Base-by-base conservation (phyloP, 2,888 invertebrate species). In the Napeogenes inachia region DNA sequence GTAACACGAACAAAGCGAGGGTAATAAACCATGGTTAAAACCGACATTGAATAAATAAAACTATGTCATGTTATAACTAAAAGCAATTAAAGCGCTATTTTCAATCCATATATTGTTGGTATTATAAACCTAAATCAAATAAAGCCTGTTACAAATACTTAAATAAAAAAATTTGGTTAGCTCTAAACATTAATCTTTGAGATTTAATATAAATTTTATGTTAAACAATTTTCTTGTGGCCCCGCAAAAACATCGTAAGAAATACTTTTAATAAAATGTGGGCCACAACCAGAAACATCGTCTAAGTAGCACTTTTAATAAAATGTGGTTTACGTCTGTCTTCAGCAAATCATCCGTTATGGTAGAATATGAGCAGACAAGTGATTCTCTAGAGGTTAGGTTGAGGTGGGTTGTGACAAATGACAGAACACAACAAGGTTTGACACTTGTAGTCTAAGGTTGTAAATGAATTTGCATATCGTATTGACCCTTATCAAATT, bases 11-110 rank as follows among this genome's bases (percentile, higher is more conserved):
- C 84, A 80, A 81, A 80, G 77, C 77, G 78, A 73, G 79, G 75
- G 79, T 79, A 82, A 84, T 85, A 85, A 85, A 84, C 79, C 76
- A 75, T 72, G 75, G 80, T 42, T 42, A 42, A 42, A 42, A 42
- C 42, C 8, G 8, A 42, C 42, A 12, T 10, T 42, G 10, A 12
- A 42, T 42, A 42, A 42, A 42, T 42, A 42, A 10, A 42, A 42
- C 2, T 21, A 21, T 21, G 21, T 21, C 21, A 21, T 21, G 21
- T 21, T 21, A 21, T 0, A 21, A 21, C 21, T 21, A 21, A 21
- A 21, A 21, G 21, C 21, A 21, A 21, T 21, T 21, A 21, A 21
- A 21, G 21, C 21, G 21, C 21, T 21, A n/a, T n/a, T n/a, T n/a
- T n/a, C n/a, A n/a, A n/a, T n/a, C 35, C 5, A 35, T 35, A 35